Evolutionary conservation across 2,113 vertebrate species (phyloP).

Genomic region (Corythaeola cristata): DNA sequence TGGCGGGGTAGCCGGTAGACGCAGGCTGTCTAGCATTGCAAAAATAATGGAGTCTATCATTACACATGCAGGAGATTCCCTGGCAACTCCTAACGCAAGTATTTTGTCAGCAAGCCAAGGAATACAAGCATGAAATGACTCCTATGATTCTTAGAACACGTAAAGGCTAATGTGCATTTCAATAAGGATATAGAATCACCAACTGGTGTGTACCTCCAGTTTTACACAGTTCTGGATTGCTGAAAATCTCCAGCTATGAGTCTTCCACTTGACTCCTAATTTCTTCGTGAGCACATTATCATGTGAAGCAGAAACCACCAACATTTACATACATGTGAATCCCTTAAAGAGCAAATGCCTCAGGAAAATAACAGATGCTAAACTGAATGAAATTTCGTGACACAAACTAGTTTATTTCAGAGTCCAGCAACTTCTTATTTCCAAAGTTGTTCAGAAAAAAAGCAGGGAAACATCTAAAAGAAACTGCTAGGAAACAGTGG

Average conservation of each 20-base stretch:
- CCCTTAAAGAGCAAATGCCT: not conserved
- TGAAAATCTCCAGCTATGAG: not conserved
- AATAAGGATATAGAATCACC: not conserved
- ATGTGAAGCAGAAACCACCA: not conserved
- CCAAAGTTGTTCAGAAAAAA: not conserved
- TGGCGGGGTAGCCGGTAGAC: not conserved
- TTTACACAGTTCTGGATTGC: not conserved
- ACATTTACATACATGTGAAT: not conserved
- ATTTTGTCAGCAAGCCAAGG: not conserved
- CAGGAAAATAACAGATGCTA: not conserved
- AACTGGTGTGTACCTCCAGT: not conserved
- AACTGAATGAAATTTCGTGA: not conserved
- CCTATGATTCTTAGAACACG: not conserved
- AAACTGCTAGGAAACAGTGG: not conserved
- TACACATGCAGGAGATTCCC: not conserved
- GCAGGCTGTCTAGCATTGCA: not conserved
- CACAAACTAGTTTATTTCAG: not conserved
- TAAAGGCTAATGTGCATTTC: not conserved
- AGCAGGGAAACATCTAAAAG: not conserved
- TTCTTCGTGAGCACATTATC: not conserved
- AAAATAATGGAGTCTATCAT: not conserved
- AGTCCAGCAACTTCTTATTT: not conserved
- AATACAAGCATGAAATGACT: not conserved
- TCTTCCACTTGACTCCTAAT: not conserved
- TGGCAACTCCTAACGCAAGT: not conserved